Evolutionary conservation across 2,797 vertebrate species (phyloP), one percentile per base, ranked within the genome.

Genomic region (Telmatherina bonti): DNA sequence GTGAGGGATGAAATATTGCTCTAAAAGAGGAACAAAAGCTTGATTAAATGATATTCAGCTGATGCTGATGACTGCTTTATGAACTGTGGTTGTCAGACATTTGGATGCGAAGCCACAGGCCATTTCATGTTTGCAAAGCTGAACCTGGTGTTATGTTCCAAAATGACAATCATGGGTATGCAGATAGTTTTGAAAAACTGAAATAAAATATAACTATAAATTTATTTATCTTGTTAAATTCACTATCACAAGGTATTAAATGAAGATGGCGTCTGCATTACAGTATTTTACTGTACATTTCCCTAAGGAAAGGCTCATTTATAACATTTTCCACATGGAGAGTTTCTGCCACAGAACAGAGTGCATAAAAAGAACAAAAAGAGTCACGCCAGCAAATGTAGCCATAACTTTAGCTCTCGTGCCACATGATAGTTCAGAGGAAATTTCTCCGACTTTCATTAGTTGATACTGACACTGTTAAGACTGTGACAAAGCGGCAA

Each of bases 261-360:
- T 70, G 71, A 81, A 78, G 69, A 63, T 68, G 74, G 81, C 51
- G 68, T 81, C 70, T 57, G 67, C 78, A 70, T 85, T 84, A 83
- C 43, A n/a, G 43, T 16, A 27, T 83, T 87, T 81, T 81, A 83
- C 77, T 67, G 62, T 67, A 79, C 68, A 81, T 62, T 66, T 87
- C 90, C 81, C 87, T 1, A 11, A 67, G 88, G 89, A 82, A 70
- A 88, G 59, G 91, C 90, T 86, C 89, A 78, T 84, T 88, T 74
- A 71, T 88, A 90, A 82, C 78, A 67, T 88, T 86, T 88, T 84
- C 84, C 72, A 83, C 89, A 70, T 64, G 74, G 78, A 71, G 52
- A 13, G 84, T 82, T 74, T 74, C 55, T 80, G 71, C 67, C 67
- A 72, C 59, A 67, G 57, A 80, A 70, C 31, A 29, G 61, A 82